Conservation (phyloP, 2,797 vertebrate genomes). For the Geotrypetes seraphini region DNA sequence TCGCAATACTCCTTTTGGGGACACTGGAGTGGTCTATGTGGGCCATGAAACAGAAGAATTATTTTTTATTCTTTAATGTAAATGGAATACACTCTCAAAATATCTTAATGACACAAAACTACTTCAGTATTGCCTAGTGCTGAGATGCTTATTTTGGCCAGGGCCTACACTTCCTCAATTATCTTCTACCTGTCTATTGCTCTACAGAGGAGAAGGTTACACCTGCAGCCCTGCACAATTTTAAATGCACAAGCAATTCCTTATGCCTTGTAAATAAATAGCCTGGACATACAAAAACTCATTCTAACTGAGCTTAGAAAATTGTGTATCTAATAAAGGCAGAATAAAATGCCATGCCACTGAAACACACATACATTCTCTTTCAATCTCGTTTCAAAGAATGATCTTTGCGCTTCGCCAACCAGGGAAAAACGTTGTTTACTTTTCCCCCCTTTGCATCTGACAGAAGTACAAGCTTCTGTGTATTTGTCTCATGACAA, state of each 20-base stretch:
- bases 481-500: constrained; percentile 37
- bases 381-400: constrained; percentile 9
- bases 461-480: constrained; percentile 23
- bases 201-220: neutral
- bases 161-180: neutral
- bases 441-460: constrained; percentile 3
- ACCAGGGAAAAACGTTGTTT: constrained; percentile 14
- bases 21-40: too few species aligned
- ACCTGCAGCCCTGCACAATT: neutral
- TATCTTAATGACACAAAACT: neutral
- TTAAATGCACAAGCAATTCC: neutral
- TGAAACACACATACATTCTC: constrained; percentile 1
- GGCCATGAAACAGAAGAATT: too few species aligned
- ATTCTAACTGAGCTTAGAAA: constrained; percentile 8
- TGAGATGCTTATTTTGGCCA: neutral
- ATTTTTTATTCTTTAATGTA: too few species aligned
- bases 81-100: constrained; percentile 9
- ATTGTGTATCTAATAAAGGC: constrained; percentile 2
- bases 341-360: neutral
- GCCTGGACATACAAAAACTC: neutral
- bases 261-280: constrained; percentile 9
- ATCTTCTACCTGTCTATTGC: neutral
- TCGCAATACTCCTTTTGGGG: too few species aligned
- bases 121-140: constrained; percentile 4
- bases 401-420: constrained; percentile 14